These are phyloP conservation scores for Abscondita cerata DNA, from an alignment of 2,888 invertebrate species.

Conservation along the genomic window DNA sequence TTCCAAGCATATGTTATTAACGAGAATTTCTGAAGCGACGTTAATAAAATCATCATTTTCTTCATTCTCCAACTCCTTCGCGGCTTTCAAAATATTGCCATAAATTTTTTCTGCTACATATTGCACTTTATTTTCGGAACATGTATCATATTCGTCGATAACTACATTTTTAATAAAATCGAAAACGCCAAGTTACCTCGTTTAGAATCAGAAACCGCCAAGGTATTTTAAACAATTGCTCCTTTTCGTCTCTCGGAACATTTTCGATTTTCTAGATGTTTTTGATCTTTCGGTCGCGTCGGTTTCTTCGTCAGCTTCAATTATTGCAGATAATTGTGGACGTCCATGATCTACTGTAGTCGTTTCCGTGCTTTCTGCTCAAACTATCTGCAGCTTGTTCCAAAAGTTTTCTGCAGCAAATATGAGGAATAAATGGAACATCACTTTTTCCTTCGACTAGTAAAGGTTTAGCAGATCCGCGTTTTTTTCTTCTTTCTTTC, in stretches of 20 bases:
- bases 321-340: no score
- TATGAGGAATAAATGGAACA: no score
- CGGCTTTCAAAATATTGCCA: neutral
- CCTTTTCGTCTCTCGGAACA: no score
- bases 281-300: neutral
- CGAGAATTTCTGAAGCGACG: neutral
- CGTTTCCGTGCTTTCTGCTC: no score
- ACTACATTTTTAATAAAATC: neutral
- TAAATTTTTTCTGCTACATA: constrained; percentile 4
- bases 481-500: no score
- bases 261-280: neutral
- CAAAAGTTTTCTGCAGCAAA: no score
- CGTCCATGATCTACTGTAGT: no score
- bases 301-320: no score
- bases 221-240: no score
- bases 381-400: no score
- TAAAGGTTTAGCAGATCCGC: no score
- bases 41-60: neutral
- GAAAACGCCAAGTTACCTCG: neutral
- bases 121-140: neutral
- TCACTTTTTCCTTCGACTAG: no score
- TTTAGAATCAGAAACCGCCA: neutral
- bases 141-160: neutral
- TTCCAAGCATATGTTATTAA: neutral
- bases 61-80: neutral